A percentile compares a stretch with the other conserved stretches of the same genome.
Conservation (phyloP, 2,797 vertebrate genomes). For the Pseudomugil tenellus region DNA sequence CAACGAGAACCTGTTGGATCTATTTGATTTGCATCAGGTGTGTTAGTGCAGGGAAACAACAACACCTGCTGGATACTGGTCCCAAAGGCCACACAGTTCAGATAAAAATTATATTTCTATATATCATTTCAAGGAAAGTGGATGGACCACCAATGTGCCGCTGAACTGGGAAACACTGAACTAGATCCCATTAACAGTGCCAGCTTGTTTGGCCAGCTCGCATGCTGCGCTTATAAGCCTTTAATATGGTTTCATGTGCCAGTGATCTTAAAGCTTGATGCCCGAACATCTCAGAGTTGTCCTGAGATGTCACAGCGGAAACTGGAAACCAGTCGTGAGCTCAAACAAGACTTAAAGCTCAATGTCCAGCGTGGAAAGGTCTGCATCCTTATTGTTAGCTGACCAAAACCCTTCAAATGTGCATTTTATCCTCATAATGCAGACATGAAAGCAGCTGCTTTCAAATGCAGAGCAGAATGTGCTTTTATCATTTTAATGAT, state of each 20-base stretch:
- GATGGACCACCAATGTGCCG: constrained; percentile 1
- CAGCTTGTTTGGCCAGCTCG: constrained; percentile 35
- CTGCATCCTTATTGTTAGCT: background rate
- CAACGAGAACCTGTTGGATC: too few relatives aligned
- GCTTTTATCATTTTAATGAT: background rate
- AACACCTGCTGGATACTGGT: too few relatives aligned
- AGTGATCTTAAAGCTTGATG: constrained; percentile 22
- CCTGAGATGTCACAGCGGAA: constrained; percentile 1
- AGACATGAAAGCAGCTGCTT: background rate
- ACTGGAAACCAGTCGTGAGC: too few relatives aligned
- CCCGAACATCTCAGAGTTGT: constrained; percentile 12
- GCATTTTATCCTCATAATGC: background rate
- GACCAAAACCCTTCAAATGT: constrained; percentile 2
- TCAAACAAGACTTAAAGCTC: background rate
- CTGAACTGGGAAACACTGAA: constrained; percentile 36
- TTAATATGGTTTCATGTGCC: constrained; percentile 50
- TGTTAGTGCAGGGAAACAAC: too few relatives aligned
- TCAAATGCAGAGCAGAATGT: background rate
- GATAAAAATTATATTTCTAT: background rate
- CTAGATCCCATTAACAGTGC: constrained; percentile 51
- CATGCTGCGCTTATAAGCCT: constrained; percentile 48
- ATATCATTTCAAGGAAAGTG: background rate
- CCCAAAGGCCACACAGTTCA: background rate
- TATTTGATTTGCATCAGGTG: too few relatives aligned
- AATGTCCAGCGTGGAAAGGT: background rate